Evolutionary conservation across 1,140 invertebrate species (phyloP).

Genomic region (Chlorops oryzae): DNA sequence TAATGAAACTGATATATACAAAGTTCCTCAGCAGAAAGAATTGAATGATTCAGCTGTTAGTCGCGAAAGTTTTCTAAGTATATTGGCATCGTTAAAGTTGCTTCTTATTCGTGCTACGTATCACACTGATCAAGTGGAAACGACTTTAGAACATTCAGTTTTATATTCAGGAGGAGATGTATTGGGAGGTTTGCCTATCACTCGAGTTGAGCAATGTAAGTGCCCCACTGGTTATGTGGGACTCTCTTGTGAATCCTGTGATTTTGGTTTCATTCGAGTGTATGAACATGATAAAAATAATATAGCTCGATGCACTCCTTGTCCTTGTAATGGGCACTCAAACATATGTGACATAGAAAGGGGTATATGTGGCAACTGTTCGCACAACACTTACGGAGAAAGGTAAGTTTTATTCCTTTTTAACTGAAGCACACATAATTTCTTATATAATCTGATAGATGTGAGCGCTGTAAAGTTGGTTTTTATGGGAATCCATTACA

Average conservation of each 20-base stretch:
- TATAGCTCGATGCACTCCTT: conserved; percentile 70
- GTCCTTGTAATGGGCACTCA: conserved; percentile 85
- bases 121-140: conserved; percentile 90
- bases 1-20: conserved; percentile 57
- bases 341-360: conserved; percentile 71
- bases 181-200: conserved; percentile 24
- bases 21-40: conserved; percentile 52
- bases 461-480: conserved; percentile 80
- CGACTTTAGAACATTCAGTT: conserved; percentile 49
- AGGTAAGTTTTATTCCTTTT: no score
- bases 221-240: conserved; percentile 66
- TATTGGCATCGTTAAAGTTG: conserved; percentile 72
- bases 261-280: conserved; percentile 75
- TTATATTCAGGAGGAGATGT: conserved; percentile 45
- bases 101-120: conserved; percentile 85
- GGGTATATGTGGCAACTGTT: conserved; percentile 70
- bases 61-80: conserved; percentile 72
- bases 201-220: conserved; percentile 57
- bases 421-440: no score
- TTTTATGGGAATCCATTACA: conserved; percentile 81
- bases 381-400: conserved; percentile 59
- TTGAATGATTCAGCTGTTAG: conserved; percentile 61
- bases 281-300: conserved; percentile 56
- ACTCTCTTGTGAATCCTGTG: conserved; percentile 77
- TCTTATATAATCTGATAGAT: conserved; percentile 50